Percentiles rank a stretch among this genome's conserved stretches.
phyloP scores from a whole-genome alignment of 2,113 vertebrate genomes.

The Varanus komodoensis region DNA sequence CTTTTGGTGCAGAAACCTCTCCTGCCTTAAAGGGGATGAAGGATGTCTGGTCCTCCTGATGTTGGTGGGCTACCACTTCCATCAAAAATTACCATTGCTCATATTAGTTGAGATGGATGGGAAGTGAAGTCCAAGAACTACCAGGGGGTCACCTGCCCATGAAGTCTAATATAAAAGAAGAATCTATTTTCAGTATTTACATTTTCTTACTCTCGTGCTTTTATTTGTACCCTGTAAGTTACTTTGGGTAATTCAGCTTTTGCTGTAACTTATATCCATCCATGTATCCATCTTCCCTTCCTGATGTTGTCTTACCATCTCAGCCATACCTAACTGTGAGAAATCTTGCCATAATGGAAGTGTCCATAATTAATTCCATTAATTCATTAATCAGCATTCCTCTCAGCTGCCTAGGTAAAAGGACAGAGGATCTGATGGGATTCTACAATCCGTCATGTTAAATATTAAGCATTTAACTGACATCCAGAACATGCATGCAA shows the following conservation, averaged over 20 bases:
- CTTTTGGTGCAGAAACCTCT: neutral
- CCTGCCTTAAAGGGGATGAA: no score
- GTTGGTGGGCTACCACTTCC: no score
- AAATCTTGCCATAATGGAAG: neutral
- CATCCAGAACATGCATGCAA: neutral
- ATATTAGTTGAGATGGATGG: neutral
- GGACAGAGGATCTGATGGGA: neutral
- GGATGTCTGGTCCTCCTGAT: no score
- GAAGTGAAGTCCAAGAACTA: neutral
- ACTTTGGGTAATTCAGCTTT: neutral
- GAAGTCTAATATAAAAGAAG: neutral
- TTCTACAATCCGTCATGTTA: neutral
- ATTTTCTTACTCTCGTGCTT: neutral
- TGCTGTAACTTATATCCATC: neutral
- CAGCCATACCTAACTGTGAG: neutral
- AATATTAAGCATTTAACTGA: neutral
- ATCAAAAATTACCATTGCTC: no score
- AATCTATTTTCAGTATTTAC: neutral
- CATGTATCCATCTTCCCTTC: neutral
- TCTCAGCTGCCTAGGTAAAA: neutral
- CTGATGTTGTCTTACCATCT: neutral
- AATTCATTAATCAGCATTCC: neutral
- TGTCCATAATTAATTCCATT: neutral
- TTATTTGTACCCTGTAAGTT: neutral
- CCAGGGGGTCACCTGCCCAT: neutral